Conservation (phyloP, 2,113 vertebrate genomes). For the Cottus gobio region DNA sequence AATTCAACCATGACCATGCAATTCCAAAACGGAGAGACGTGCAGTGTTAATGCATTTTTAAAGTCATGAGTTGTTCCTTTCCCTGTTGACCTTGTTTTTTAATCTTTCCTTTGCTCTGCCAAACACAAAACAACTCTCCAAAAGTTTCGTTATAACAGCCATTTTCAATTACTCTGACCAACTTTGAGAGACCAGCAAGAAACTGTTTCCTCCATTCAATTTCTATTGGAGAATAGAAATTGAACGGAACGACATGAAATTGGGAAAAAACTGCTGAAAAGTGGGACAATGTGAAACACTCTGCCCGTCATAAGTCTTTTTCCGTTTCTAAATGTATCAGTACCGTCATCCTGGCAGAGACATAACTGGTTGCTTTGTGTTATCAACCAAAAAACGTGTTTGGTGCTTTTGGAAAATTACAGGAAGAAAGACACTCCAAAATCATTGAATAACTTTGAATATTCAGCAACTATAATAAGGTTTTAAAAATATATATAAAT, state of each 20-base stretch:
- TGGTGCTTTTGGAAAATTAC: too few relatives aligned
- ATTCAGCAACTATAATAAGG: too few relatives aligned
- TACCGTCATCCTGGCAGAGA: background rate
- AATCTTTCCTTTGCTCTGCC: constrained; percentile 26
- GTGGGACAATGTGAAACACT: background rate
- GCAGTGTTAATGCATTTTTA: constrained; percentile 50
- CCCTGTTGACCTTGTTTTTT: constrained; percentile 27
- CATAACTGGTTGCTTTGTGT: too few relatives aligned
- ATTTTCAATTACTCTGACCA: constrained; percentile 6
- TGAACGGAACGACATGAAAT: background rate
- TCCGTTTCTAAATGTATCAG: background rate
- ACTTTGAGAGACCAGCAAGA: background rate
- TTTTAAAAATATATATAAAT: too few relatives aligned
- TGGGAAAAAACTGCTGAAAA: background rate
- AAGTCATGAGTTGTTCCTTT: constrained; percentile 31
- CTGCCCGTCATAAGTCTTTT: background rate
- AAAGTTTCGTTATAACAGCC: background rate
- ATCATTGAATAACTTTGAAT: too few relatives aligned
- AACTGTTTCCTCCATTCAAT: background rate
- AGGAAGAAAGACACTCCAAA: background rate
- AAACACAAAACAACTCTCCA: constrained; percentile 8
- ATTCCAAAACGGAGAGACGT: constrained; percentile 20
- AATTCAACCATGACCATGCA: constrained; percentile 41
- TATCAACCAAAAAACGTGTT: background rate
- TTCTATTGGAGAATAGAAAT: background rate